Evolutionary conservation across 2,797 vertebrate genomes (phyloP).

Genomic region (Agapornis canus): DNA sequence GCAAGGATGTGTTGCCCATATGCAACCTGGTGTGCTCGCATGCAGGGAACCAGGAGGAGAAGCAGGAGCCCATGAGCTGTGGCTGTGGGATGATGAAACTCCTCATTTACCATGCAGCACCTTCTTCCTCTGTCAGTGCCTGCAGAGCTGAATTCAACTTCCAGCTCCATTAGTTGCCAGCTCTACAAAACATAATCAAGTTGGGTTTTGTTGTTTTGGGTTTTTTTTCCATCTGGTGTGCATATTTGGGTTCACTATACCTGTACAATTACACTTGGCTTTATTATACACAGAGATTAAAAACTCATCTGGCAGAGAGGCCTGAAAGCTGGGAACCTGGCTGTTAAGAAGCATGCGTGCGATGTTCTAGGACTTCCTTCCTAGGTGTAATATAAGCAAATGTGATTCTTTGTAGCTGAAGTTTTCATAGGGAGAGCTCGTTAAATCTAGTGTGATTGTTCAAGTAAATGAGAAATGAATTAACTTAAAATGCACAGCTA

Average conservation of each 20-base stretch:
- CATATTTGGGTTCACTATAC: background rate
- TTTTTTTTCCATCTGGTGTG: background rate
- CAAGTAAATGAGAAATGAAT: slow-evolving; percentile 44
- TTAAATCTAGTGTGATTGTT: slow-evolving; percentile 29
- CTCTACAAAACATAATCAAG: background rate
- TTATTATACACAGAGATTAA: background rate
- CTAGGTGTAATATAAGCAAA: background rate
- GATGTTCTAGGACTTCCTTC: background rate
- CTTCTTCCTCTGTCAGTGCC: background rate
- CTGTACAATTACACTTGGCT: background rate
- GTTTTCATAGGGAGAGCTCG: slow-evolving; percentile 34
- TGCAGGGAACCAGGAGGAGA: rapidly evolving
- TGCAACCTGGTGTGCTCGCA: rapidly evolving
- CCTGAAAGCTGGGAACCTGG: background rate
- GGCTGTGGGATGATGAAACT: background rate
- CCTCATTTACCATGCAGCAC: background rate
- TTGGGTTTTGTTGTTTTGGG: no score
- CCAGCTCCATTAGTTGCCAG: background rate
- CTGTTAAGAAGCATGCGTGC: background rate
- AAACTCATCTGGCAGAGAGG: slow-evolving; percentile 2
- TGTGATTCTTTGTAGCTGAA: slow-evolving; percentile 25
- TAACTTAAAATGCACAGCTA: slow-evolving; percentile 33
- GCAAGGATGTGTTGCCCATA: background rate
- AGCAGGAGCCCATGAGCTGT: rapidly evolving
- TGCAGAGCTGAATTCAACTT: background rate